Evolutionary conservation across 2,888 invertebrate species (phyloP).

Genomic region (Troilus luridus): DNA sequence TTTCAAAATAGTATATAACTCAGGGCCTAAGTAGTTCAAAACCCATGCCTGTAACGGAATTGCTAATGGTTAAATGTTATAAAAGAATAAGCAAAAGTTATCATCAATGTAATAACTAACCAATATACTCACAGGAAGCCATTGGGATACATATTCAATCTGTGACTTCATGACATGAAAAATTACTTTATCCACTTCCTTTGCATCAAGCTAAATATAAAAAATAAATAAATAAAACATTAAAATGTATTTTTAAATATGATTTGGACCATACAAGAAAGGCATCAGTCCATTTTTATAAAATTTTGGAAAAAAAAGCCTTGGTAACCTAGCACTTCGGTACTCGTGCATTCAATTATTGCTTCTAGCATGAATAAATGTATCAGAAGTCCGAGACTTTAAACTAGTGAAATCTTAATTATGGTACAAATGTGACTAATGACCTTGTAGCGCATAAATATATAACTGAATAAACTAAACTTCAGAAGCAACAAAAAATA

Average conservation of each 20-base stretch:
- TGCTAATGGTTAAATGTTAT: neutral
- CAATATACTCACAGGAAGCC: slow-evolving; percentile 74
- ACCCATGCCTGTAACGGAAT: slow-evolving; percentile 43
- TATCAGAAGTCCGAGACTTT: no score
- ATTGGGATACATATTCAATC: slow-evolving; percentile 76
- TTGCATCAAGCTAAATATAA: slow-evolving; percentile 78
- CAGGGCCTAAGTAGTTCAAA: slow-evolving; percentile 73
- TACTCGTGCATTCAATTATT: no score
- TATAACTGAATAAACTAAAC: neutral
- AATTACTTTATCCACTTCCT: slow-evolving; percentile 85
- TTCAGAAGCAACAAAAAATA: neutral
- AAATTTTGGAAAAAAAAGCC: no score
- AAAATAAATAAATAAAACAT: neutral
- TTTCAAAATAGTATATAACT: slow-evolving; percentile 79
- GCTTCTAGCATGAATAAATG: no score
- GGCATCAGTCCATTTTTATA: no score
- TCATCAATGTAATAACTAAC: slow-evolving; percentile 43
- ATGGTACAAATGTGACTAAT: no score
- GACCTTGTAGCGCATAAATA: no score
- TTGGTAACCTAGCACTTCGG: no score
- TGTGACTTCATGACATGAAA: slow-evolving; percentile 79
- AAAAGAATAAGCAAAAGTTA: neutral
- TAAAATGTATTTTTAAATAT: neutral
- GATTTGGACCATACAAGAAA: no score
- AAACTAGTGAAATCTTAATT: no score